A percentile compares a stretch with the other conserved stretches of the same genome.
phyloP scores from a whole-genome alignment of 2,888 invertebrate species.

The Steromphala cineraria region DNA sequence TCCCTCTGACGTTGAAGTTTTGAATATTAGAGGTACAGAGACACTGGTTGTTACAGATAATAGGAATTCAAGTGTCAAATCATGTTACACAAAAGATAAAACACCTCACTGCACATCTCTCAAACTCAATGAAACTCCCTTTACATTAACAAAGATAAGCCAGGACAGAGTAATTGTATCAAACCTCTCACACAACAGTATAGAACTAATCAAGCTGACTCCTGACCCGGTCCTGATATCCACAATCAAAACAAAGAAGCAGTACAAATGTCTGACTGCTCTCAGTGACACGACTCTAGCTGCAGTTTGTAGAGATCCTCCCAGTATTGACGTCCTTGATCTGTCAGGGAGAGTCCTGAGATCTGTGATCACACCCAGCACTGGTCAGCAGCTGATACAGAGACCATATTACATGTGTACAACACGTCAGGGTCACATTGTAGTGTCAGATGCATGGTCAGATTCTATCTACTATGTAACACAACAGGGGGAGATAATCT shows the following conservation, averaged over 20 bases:
- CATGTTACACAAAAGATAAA: not conserved
- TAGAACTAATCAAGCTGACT: not conserved
- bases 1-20: not conserved
- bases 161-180: not conserved
- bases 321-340: not conserved
- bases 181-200: not conserved
- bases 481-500: not conserved
- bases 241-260: not conserved
- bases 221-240: not conserved
- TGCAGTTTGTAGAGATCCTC: not conserved
- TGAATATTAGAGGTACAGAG: not conserved
- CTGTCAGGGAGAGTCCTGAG: not conserved
- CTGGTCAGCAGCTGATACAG: not conserved
- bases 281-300: not conserved
- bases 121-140: not conserved
- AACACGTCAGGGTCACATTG: not conserved
- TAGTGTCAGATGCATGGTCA: not conserved
- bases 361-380: not conserved
- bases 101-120: not conserved
- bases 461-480: not conserved
- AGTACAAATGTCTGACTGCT: not conserved
- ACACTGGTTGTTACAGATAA: not conserved
- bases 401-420: not conserved
- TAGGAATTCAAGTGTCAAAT: not conserved
- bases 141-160: not conserved